Evolutionary conservation across 2,113 vertebrate species (phyloP).

Genomic region (Hucho hucho): DNA sequence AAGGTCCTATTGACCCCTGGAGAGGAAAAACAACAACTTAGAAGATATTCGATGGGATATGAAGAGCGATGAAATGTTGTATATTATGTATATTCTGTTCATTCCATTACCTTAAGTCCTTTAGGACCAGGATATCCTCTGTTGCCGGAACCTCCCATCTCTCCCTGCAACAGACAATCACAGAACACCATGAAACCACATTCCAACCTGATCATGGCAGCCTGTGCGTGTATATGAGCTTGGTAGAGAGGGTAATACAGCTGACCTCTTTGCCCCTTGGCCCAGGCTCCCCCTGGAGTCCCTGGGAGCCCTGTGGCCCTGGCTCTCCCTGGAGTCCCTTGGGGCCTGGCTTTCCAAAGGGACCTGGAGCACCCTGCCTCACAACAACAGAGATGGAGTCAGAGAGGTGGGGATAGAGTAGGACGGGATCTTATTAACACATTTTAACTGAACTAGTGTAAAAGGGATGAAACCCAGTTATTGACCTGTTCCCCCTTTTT

Average conservation of each 20-base stretch:
- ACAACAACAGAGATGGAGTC: neutral
- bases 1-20: slow-evolving; percentile 68
- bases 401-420: neutral
- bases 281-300: slow-evolving; percentile 62
- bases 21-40: neutral
- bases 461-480: neutral
- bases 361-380: slow-evolving; percentile 70
- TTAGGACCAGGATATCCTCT: slow-evolving; percentile 57
- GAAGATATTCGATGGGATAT: no score
- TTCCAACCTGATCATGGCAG: neutral
- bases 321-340: slow-evolving; percentile 59
- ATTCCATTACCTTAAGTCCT: slow-evolving; percentile 72
- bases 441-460: neutral
- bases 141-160: slow-evolving; percentile 51
- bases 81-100: slow-evolving; percentile 44
- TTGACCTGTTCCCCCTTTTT: slow-evolving; percentile 60
- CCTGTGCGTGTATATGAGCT: neutral
- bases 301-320: slow-evolving; percentile 66
- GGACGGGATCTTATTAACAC: slow-evolving; percentile 4
- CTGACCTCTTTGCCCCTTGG: slow-evolving; percentile 74
- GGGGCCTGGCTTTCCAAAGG: slow-evolving; percentile 57
- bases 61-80: neutral
- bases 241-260: neutral
- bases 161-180: slow-evolving; percentile 51
- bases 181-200: neutral